Evolutionary conservation across 2,888 invertebrate species (phyloP), one percentile per base, ranked within the genome.

Genomic region (Drosophila paucipuncta): DNA sequence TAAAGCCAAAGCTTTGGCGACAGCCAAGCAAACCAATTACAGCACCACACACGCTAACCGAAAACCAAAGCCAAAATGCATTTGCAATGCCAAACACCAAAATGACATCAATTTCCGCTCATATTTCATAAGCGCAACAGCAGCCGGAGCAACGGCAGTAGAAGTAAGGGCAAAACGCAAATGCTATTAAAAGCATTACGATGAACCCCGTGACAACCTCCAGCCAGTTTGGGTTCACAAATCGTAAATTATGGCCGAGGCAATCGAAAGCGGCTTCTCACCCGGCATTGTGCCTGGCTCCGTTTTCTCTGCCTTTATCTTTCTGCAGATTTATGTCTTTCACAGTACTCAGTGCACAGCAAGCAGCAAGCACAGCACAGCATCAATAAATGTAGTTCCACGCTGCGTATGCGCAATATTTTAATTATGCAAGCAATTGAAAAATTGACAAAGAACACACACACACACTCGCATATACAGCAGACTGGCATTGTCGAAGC

Each of bases 391-490:
- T 82, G 85, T 78, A 68, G 75, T 71, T 61, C 25, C 82, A 82
- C 71, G 82, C 82, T 85, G 82, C 73, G 78, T 76, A 74, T 84
- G 69, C 71, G 82, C 71, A 74, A 82, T 82, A 84, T 84, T 78
- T 82, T 84, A 81, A 82, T 82, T 82, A 78, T 84, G 78, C 78
- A 81, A 83, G 76, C 82, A 80, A 80, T 82, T 74, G 74, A 80
- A 80, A 80, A 80, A 73, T 65, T 66, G 71, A 63, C 78, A 73
- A 69, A 61, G 68, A 39, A 57, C 49, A 70, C 53, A 59, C 64
- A 37, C 52, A 41, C 35, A 31, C 41, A 47, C 28, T 16, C 41
- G 39, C 25, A 43, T 31, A 35, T 33, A 2, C 28, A 25, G 16
- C 16, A 47, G 47, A 1, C 41, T 41, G 18, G n/a, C 63, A 63